phyloP scores from a whole-genome alignment of 2,888 invertebrate species.

The Lasioglossum oenotherae region DNA sequence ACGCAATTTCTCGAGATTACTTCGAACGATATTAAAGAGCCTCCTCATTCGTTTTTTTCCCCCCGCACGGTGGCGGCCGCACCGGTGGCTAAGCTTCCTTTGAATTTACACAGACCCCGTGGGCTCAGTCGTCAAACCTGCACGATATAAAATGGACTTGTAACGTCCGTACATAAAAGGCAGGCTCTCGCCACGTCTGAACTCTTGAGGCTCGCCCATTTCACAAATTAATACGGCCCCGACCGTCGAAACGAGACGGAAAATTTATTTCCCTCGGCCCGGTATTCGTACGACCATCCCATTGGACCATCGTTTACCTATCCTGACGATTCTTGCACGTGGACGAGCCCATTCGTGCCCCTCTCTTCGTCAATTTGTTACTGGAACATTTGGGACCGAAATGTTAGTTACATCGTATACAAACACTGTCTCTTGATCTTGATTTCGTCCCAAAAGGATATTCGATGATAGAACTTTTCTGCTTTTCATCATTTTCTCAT shows the following conservation, averaged over 20 bases:
- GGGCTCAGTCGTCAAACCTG: constrained; percentile 52
- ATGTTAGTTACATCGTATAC: neutral
- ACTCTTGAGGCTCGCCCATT: constrained; percentile 46
- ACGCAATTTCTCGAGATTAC: constrained; percentile 48
- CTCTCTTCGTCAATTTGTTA: neutral
- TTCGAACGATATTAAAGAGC: constrained; percentile 40
- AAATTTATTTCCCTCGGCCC: constrained; percentile 32
- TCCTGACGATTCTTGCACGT: neutral
- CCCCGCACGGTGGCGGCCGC: neutral
- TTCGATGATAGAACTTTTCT: neutral
- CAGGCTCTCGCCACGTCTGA: constrained; percentile 23
- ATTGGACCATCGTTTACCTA: neutral
- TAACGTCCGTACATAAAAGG: constrained; percentile 36
- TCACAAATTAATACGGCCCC: constrained; percentile 49
- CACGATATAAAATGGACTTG: constrained; percentile 52
- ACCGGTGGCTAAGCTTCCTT: constrained; percentile 26
- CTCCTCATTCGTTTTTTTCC: constrained; percentile 13
- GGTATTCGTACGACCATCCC: neutral
- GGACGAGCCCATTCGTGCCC: neutral
- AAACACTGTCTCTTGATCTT: too few species aligned
- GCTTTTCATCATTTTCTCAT: neutral
- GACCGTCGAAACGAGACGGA: constrained; percentile 30
- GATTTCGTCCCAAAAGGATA: neutral
- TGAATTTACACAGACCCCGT: constrained; percentile 33
- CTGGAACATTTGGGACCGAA: neutral